These are phyloP conservation scores for Moxostoma hubbsi DNA, from an alignment of 2,797 vertebrate species.

Conservation along the genomic window DNA sequence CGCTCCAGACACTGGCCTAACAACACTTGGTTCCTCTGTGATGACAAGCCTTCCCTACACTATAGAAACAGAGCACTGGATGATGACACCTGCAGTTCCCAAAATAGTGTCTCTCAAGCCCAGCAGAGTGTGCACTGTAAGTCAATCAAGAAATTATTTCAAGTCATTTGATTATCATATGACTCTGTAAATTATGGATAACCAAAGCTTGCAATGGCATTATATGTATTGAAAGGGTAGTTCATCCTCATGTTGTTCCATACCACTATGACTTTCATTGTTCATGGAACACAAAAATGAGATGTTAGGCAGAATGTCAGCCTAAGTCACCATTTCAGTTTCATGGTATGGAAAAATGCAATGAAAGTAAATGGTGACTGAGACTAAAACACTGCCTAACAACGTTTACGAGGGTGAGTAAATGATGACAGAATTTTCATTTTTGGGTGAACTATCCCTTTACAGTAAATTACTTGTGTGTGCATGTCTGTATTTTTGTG, in stretches of 20 bases:
- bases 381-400: too few species aligned
- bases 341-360: too few species aligned
- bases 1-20: conserved; percentile 9
- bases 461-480: neutral
- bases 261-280: too few species aligned
- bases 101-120: conserved; percentile 51
- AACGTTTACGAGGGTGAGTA: too few species aligned
- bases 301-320: too few species aligned
- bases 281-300: too few species aligned
- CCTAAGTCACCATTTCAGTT: too few species aligned
- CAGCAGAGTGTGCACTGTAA: conserved; percentile 74
- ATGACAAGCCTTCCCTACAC: conserved; percentile 1
- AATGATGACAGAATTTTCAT: too few species aligned
- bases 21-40: neutral
- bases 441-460: too few species aligned
- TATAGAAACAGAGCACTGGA: conserved; percentile 37
- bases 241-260: too few species aligned
- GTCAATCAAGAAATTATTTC: conserved; percentile 50
- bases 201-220: neutral
- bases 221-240: neutral
- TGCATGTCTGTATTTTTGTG: conserved; percentile 9
- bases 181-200: neutral
- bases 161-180: neutral
- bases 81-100: conserved; percentile 21
- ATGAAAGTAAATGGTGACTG: too few species aligned